Evolutionary conservation across 2,113 vertebrate genomes (phyloP), one percentile per base, ranked within the genome.

Genomic region (Antidorcas marsupialis): DNA sequence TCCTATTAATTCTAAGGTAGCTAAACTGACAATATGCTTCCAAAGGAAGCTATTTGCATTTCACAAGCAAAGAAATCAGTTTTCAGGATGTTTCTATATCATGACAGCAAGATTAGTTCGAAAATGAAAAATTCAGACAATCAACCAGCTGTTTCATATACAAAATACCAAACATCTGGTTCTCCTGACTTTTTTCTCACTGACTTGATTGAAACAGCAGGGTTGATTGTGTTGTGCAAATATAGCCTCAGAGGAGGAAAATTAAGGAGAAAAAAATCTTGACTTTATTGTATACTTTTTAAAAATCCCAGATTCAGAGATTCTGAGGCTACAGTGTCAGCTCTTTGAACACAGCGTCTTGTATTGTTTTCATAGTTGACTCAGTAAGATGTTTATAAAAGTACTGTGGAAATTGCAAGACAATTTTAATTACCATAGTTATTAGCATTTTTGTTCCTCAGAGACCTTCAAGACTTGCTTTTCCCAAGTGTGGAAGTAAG

Each of bases 171-270:
- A 98, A 97, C 98, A 97, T 98, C 98, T 98, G 98, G 95, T 67
- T 97, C 78, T 90, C 93, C 83, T 97, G 93, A 89, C 89, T 86
- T 94, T 95, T 97, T 90, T 30, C 33, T 94, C 79, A 47, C 86
- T 93, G 96, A 95, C 57, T 97, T 98, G 98, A 98, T 98, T 98
- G 95, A 97, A 98, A 98, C 96, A 98, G 93, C 96, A 92, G 97
- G 93, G 96, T 97, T 98, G 98, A 98, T 98, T 97, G 95, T 98
- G 94, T 97, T 98, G 97, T 97, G 91, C 64, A 98, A 98, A 98
- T 98, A 98, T 89, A 98, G 95, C 95, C 91, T 93, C 8, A 0
- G 45, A 98, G 89, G 28, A 90, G 87, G 93, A 96, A 98, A 96
- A 98, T 97, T 89, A 95, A 33, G 33, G 95, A 97, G 96, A 87